phyloP scores from a whole-genome alignment of 2,888 invertebrate genomes.

The Sepioteuthis lessoniana region DNA sequence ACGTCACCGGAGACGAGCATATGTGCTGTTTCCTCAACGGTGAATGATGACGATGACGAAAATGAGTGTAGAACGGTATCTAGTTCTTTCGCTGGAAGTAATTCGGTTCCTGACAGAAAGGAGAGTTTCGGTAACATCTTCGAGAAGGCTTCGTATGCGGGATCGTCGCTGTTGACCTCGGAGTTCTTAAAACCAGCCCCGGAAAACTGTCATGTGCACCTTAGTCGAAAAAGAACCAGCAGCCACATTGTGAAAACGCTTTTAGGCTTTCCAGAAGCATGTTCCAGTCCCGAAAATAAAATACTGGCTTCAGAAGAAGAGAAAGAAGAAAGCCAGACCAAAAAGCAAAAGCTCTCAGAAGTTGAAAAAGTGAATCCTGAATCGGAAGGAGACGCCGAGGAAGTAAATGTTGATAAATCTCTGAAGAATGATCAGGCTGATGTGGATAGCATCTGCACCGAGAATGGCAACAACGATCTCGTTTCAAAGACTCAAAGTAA shows the following conservation, averaged over 20 bases:
- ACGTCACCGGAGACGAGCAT: conserved; percentile 38
- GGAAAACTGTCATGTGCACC: neutral
- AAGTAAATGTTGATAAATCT: neutral
- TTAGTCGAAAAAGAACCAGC: neutral
- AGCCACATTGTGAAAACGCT: neutral
- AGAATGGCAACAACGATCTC: neutral
- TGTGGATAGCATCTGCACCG: neutral
- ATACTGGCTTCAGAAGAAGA: neutral
- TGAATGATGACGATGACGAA: neutral
- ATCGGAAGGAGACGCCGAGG: neutral
- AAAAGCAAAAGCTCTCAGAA: neutral
- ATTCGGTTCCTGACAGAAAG: neutral
- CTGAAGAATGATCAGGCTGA: neutral
- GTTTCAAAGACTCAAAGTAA: neutral
- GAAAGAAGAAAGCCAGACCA: neutral
- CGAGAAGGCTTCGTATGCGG: neutral
- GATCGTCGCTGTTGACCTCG: neutral
- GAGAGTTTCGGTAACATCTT: neutral
- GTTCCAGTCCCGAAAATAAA: neutral
- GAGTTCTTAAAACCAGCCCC: neutral
- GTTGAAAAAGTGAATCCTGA: neutral
- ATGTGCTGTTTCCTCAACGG: conserved; percentile 38
- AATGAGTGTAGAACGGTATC: conserved; percentile 34
- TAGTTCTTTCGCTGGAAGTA: neutral
- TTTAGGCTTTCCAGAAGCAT: neutral